Conservation (phyloP, 2,113 vertebrate species). For the Porphyrio hochstetteri region DNA sequence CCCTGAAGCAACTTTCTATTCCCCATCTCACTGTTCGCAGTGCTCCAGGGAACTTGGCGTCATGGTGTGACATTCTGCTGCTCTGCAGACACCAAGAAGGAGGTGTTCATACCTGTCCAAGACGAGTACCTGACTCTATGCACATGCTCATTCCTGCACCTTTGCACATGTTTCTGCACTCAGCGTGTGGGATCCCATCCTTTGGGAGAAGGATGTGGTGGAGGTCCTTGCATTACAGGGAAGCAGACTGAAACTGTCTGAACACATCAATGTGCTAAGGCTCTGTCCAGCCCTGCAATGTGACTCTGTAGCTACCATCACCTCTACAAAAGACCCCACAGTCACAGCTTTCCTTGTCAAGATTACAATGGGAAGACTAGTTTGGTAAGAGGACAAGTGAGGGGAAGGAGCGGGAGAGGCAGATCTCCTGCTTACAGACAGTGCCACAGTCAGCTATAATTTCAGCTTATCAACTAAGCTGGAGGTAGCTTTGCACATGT, state of each 20-base stretch:
- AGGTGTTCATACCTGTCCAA: background rate
- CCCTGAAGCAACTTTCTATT: background rate
- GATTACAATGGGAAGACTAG: background rate
- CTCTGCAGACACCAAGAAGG: background rate
- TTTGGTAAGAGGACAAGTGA: background rate
- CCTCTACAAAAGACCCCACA: background rate
- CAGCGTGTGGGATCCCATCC: fast-evolving
- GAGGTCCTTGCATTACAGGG: background rate
- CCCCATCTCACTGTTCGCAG: background rate
- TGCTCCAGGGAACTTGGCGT: background rate
- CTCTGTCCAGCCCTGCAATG: background rate
- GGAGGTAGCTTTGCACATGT: background rate
- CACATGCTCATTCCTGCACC: background rate
- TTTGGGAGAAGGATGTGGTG: background rate
- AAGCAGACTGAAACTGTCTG: background rate
- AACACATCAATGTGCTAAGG: background rate
- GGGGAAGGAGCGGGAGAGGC: background rate
- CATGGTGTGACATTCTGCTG: background rate
- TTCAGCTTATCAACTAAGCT: background rate
- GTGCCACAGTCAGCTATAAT: background rate
- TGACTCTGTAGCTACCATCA: background rate
- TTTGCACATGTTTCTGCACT: background rate
- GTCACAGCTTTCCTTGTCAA: background rate
- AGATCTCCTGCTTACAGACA: background rate
- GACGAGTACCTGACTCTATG: background rate